Percentiles rank a stretch among this genome's conserved stretches.
Evolutionary conservation across 2,113 vertebrate genomes (phyloP).

Genomic region (Haliaeetus leucogaster): DNA sequence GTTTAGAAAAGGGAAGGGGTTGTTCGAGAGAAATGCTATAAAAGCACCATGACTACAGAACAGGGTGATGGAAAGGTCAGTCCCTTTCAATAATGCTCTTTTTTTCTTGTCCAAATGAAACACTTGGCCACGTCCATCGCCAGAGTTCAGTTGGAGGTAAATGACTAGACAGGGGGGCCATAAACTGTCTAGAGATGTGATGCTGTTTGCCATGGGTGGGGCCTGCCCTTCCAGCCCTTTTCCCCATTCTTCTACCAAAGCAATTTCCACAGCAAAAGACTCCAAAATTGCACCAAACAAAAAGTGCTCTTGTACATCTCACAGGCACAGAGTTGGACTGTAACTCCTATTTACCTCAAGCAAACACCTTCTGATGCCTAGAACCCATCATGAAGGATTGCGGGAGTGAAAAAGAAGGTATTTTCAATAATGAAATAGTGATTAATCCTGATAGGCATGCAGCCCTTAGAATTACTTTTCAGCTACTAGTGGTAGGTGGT

Average conservation of each 20-base stretch:
- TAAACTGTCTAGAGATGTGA: constrained; percentile 78
- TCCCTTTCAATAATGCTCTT: constrained; percentile 57
- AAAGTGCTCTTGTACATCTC: background rate
- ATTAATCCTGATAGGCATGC: constrained; percentile 63
- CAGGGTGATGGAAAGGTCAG: constrained; percentile 68
- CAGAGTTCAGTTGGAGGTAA: constrained; percentile 82
- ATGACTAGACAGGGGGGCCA: constrained; percentile 73
- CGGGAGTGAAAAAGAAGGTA: background rate
- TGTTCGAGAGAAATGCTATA: constrained; percentile 41
- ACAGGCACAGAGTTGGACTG: background rate
- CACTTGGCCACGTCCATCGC: constrained; percentile 63
- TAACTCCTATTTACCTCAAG: background rate
- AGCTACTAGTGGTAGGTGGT: constrained; percentile 67
- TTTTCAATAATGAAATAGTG: constrained; percentile 22
- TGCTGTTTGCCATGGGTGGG: background rate
- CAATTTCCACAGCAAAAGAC: background rate
- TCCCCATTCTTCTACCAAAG: background rate
- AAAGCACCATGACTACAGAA: constrained; percentile 67
- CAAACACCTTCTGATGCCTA: background rate
- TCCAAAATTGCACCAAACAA: background rate
- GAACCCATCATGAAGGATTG: background rate
- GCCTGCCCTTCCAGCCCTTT: background rate
- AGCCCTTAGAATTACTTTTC: constrained; percentile 55
- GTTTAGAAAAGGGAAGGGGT: constrained; percentile 47
- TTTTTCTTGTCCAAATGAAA: constrained; percentile 48